Percentiles rank a stretch among this genome's conserved stretches.
Conservation (phyloP, 2,888 invertebrate species). For the Rutpela maculata region DNA sequence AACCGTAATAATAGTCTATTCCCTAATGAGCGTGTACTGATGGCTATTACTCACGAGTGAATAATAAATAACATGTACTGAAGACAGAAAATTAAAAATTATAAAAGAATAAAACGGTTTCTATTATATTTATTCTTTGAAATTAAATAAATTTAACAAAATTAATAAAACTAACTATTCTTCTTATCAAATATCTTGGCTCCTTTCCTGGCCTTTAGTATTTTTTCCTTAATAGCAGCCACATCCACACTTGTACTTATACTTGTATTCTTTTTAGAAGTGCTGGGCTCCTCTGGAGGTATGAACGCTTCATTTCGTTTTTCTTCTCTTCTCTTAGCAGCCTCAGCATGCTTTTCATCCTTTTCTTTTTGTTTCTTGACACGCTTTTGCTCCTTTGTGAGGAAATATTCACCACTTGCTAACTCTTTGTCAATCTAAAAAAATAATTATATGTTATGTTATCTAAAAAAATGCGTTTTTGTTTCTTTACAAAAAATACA, state of each 20-base stretch:
- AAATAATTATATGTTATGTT: constrained; percentile 29
- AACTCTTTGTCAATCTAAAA: constrained; percentile 87
- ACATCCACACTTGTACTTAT: constrained; percentile 78
- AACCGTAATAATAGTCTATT: too few species aligned
- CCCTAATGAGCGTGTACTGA: too few species aligned
- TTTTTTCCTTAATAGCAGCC: constrained; percentile 84
- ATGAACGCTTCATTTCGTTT: constrained; percentile 87
- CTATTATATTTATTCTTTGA: not conserved
- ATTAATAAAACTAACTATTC: constrained; percentile 15
- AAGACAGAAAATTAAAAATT: too few species aligned
- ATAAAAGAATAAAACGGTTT: too few species aligned
- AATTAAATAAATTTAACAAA: not conserved
- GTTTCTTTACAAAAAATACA: too few species aligned
- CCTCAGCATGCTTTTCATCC: constrained; percentile 86
- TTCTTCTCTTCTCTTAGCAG: constrained; percentile 84
- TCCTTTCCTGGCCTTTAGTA: constrained; percentile 80
- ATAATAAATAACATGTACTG: too few species aligned
- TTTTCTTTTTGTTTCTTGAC: constrained; percentile 84
- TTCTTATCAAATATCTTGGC: constrained; percentile 67
- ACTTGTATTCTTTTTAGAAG: constrained; percentile 62
- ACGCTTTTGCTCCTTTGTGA: constrained; percentile 88
- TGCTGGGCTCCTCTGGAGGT: constrained; percentile 85
- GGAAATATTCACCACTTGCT: constrained; percentile 97
- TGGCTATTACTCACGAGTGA: too few species aligned
- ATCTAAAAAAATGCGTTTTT: too few species aligned